These are phyloP conservation scores for Oscheius myriophilus DNA, from an alignment of 2,888 invertebrate genomes.

Conservation along the genomic window DNA sequence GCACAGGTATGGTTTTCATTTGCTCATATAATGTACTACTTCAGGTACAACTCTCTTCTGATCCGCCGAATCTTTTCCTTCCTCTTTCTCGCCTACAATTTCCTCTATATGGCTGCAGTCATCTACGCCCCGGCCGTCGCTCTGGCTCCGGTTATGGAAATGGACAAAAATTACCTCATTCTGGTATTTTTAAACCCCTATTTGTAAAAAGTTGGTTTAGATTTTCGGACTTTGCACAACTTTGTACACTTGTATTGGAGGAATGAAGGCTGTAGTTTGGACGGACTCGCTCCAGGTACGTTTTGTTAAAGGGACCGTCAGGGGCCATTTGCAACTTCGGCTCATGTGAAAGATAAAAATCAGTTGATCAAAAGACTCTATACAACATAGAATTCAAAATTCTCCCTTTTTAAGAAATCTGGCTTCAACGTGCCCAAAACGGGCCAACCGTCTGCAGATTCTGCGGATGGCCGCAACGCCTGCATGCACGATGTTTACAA, in stretches of 20 bases:
- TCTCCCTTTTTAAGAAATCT: too few species aligned
- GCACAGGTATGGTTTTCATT: slow-evolving; percentile 4
- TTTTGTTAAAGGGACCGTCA: too few species aligned
- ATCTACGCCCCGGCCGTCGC: slow-evolving; percentile 64
- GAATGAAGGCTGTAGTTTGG: slow-evolving; percentile 63
- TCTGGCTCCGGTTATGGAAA: slow-evolving; percentile 50
- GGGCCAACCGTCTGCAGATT: too few species aligned
- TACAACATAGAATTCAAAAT: too few species aligned
- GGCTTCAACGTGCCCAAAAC: too few species aligned
- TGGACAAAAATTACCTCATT: slow-evolving; percentile 54
- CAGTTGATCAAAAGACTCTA: too few species aligned
- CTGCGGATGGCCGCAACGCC: too few species aligned
- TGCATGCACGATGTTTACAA: too few species aligned
- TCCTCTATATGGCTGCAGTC: slow-evolving; percentile 60
- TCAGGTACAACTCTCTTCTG: slow-evolving; percentile 56
- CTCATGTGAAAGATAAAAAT: too few species aligned
- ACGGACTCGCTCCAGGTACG: slow-evolving; percentile 52
- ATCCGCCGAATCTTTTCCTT: slow-evolving; percentile 56
- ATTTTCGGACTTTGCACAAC: slow-evolving; percentile 59
- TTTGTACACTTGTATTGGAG: slow-evolving; percentile 60
- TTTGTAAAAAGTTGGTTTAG: slow-evolving; percentile 29
- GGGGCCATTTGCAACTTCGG: too few species aligned
- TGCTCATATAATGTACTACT: not conserved
- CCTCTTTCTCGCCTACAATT: slow-evolving; percentile 53
- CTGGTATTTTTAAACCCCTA: slow-evolving; percentile 32